A percentile compares a stretch with the other conserved stretches of the same genome.
phyloP scores from a whole-genome alignment of 2,113 vertebrate genomes.

The Alaudala cheleensis region DNA sequence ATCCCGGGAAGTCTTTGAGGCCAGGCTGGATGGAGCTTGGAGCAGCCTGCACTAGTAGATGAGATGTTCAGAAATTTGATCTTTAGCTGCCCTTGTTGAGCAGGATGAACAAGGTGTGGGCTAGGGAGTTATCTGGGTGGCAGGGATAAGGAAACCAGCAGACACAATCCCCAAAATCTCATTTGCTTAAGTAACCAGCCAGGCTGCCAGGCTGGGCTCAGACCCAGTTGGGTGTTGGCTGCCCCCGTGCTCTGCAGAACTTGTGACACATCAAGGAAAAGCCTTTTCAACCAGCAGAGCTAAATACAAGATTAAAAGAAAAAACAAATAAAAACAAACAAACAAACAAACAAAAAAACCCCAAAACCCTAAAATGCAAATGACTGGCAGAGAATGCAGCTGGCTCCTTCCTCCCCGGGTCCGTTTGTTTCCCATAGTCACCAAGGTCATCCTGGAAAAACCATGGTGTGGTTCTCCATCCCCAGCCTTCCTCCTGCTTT shows the following conservation, averaged over 20 bases:
- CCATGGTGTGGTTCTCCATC: accelerated
- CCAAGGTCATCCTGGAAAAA: not conserved
- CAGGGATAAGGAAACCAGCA: not conserved
- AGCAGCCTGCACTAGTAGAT: accelerated
- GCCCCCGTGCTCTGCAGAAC: not conserved
- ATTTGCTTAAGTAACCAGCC: not conserved
- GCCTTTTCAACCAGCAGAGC: not conserved
- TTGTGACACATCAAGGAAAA: not conserved
- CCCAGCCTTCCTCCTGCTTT: not conserved
- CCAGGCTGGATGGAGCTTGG: not conserved
- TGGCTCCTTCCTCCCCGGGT: not conserved
- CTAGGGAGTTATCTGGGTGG: not conserved
- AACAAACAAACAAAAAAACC: not conserved
- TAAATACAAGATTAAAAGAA: not conserved
- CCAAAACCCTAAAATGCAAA: not conserved
- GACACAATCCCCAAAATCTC: not conserved
- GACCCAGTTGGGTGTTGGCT: not conserved
- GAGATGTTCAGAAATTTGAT: not conserved
- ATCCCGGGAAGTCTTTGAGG: accelerated
- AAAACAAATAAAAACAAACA: too few species aligned
- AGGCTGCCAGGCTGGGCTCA: not conserved
- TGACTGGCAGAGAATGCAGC: not conserved
- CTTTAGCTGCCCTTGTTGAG: not conserved
- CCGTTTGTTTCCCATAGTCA: not conserved
- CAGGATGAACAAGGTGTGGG: not conserved